phyloP scores from a whole-genome alignment of 2,113 vertebrate species.

The Larimichthys crocea region DNA sequence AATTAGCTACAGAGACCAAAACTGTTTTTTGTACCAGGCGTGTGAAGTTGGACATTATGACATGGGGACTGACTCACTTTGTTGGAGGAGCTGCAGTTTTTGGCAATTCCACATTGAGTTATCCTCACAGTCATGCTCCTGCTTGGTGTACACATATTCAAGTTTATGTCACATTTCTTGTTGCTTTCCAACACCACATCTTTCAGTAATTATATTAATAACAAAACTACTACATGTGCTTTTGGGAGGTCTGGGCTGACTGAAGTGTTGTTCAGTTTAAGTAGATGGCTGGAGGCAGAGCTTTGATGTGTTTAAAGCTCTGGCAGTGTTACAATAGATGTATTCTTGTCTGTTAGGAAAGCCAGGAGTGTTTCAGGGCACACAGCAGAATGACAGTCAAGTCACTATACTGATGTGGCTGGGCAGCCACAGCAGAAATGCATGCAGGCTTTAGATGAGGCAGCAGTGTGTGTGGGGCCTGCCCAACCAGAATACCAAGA shows the following conservation, averaged over 20 bases:
- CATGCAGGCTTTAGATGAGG: constrained; percentile 15
- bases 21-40: too few relatives aligned
- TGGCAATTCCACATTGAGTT: too few relatives aligned
- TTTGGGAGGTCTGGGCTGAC: not conserved
- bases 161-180: not conserved
- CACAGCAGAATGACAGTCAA: not conserved
- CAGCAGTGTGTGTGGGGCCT: constrained; percentile 12
- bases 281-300: not conserved
- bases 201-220: not conserved
- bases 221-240: not conserved
- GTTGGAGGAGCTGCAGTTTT: too few relatives aligned
- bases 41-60: too few relatives aligned
- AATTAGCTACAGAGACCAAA: too few relatives aligned
- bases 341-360: not conserved
- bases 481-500: constrained; percentile 15
- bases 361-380: not conserved
- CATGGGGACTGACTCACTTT: too few relatives aligned
- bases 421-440: constrained; percentile 23
- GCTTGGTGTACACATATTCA: too few relatives aligned
- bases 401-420: constrained; percentile 14
- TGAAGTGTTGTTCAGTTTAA: too few relatives aligned
- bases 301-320: not conserved
- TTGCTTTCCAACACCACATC: not conserved
- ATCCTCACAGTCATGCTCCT: too few relatives aligned
- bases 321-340: not conserved